Evolutionary conservation across 2,888 invertebrate species (phyloP).

Genomic region (Nasonia oneida): DNA sequence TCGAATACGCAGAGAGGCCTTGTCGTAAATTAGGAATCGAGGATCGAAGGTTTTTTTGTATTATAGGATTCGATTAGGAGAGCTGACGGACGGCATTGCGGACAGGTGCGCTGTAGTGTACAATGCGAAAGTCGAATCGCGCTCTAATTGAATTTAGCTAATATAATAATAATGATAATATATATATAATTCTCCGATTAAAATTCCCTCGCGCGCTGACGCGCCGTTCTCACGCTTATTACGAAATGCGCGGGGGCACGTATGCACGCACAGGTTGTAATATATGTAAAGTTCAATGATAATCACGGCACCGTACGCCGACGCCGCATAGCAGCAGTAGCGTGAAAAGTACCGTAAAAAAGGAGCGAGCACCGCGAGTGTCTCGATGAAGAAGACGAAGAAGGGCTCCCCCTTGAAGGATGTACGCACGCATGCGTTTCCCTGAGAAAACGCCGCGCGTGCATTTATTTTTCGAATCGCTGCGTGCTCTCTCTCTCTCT

Average conservation of each 20-base stretch:
- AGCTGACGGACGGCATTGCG: background rate
- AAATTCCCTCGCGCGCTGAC: constrained; percentile 57
- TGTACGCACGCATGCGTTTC: constrained; percentile 45
- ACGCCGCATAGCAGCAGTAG: background rate
- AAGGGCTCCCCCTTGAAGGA: constrained; percentile 6
- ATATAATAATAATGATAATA: too few relatives aligned
- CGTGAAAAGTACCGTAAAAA: constrained; percentile 60
- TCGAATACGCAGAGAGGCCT: constrained; percentile 1
- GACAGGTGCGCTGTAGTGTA: too few relatives aligned
- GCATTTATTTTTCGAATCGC: constrained; percentile 58
- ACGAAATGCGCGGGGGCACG: constrained; percentile 46
- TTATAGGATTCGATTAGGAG: background rate
- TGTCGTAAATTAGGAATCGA: constrained; percentile 32
- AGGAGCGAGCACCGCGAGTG: background rate
- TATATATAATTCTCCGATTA: constrained; percentile 58
- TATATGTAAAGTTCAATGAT: constrained; percentile 63
- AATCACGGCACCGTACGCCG: constrained; percentile 39
- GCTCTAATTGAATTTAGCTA: too few relatives aligned
- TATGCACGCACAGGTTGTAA: background rate
- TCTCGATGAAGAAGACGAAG: constrained; percentile 18
- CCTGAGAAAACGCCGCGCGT: constrained; percentile 53
- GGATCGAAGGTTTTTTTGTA: background rate
- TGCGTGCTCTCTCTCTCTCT: constrained; percentile 5
- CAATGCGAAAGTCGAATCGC: background rate
- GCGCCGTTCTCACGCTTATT: constrained; percentile 61